Evolutionary conservation across 2,888 invertebrate species (phyloP).

Genomic region (Nysson spinosus): DNA sequence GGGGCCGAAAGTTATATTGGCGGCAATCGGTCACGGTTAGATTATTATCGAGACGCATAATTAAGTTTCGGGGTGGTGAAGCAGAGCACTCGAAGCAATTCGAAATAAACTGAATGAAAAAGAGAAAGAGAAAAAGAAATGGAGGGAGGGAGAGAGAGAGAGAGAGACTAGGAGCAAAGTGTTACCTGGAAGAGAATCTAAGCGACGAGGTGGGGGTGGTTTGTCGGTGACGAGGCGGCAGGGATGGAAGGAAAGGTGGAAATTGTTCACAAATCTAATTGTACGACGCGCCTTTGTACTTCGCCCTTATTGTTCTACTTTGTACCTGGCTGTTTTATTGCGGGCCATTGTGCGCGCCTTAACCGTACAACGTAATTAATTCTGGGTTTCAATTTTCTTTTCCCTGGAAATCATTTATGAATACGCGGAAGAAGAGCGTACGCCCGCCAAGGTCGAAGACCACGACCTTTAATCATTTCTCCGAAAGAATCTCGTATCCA

Average conservation of each 20-base stretch:
- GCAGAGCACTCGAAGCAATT: conserved; percentile 15
- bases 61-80: conserved; percentile 22
- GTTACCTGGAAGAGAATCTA: conserved; percentile 39
- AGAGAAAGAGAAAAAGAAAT: too few species aligned
- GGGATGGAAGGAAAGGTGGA: conserved; percentile 35
- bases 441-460: conserved; percentile 1
- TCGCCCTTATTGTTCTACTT: conserved; percentile 55
- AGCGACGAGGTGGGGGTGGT: conserved; percentile 6
- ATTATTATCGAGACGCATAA: conserved; percentile 34
- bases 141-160: too few species aligned
- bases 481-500: background rate
- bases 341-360: conserved; percentile 47
- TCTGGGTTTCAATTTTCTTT: conserved; percentile 53
- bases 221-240: conserved; percentile 7
- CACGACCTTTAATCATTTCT: conserved; percentile 2
- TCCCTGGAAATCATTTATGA: conserved; percentile 48
- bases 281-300: conserved; percentile 54
- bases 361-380: conserved; percentile 50
- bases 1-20: conserved; percentile 26
- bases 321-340: conserved; percentile 53
- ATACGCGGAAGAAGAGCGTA: conserved; percentile 15
- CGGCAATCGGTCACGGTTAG: conserved; percentile 32
- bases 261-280: conserved; percentile 56
- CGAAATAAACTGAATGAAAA: conserved; percentile 37
- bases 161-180: conserved; percentile 32